Base-by-base conservation (phyloP, 2,888 invertebrate species). In the Polyploca ridens region DNA sequence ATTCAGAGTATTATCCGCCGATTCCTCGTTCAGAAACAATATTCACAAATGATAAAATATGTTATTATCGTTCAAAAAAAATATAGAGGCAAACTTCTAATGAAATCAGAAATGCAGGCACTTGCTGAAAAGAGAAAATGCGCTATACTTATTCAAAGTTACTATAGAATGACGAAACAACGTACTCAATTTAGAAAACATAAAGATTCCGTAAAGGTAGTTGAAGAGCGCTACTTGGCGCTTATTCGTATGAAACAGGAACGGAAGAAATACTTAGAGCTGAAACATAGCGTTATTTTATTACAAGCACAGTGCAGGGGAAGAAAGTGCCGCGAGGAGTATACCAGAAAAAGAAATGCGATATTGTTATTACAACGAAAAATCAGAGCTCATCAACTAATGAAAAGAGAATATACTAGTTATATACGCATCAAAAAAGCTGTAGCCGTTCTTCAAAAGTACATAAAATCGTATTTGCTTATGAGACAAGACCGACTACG, bases 221-320 rank as follows among this genome's bases (percentile, higher is more conserved):
- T 88, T 61, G 85, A 87, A 76, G 71, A 78, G 16, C 77, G 74
- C 35, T 91, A 88, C 63, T 78, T 71, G 63, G 88, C 90, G 70
- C 33, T 93, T 73, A 68, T 80, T 16, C 67, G 85, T 78, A 87
- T 94, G 91, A 89, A 87, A 81, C 72, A 70, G 67, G 69, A 84
- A n/a, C 79, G 81, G 64, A 61, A 76, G 33, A 85, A 80, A 57
- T 88, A 84, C 76, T 78, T 85, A 70, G 79, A 84, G 69, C 79
- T 89, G 27, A 89, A 83, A 33, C 67, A 74, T 38, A 88, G 89
- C 0, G 86, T 81, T 3, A 75, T 94, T 8, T 79, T 85, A 33
- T 67, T 95, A 5, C 96, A 96, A 75, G 86, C 91, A 59, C 81
- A 87, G 27, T 91, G 86, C 69, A 93, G 95, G 59, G 88, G 93